phyloP scores from a whole-genome alignment of 2,888 invertebrate species.

The Drosophila maculinotata region DNA sequence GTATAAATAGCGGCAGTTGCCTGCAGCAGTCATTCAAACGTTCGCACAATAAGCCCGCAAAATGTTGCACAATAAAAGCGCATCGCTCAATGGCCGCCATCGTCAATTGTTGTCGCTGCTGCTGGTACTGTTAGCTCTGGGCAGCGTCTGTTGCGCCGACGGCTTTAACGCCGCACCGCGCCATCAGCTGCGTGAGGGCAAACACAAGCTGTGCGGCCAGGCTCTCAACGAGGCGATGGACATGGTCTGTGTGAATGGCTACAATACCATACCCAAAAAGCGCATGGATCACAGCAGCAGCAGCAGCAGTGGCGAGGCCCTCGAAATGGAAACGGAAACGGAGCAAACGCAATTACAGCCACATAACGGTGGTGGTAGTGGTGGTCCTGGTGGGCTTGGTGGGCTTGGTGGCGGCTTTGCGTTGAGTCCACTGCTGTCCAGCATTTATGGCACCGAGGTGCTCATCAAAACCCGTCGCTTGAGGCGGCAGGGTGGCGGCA shows the following conservation, averaged over 20 bases:
- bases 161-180: conserved; percentile 9
- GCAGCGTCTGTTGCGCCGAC: conserved; percentile 14
- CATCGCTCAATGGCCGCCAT: conserved; percentile 9
- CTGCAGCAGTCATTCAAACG: conserved; percentile 30
- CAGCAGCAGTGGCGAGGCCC: not conserved
- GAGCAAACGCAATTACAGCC: conserved; percentile 9
- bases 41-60: conserved; percentile 38
- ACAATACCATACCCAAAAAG: conserved; percentile 51
- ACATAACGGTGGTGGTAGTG: conserved; percentile 3
- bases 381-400: not conserved
- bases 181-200: conserved; percentile 48
- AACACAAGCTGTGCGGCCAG: conserved; percentile 71
- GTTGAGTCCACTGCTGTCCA: conserved; percentile 58
- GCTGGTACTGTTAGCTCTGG: conserved; percentile 23
- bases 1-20: conserved; percentile 62
- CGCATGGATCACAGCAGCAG: conserved; percentile 17
- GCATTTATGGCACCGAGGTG: conserved; percentile 58
- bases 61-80: conserved; percentile 57
- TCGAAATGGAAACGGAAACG: not conserved
- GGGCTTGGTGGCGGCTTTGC: too few relatives aligned
- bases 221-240: conserved; percentile 64
- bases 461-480: conserved; percentile 65
- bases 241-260: conserved; percentile 65
- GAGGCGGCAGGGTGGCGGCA: conserved; percentile 50
- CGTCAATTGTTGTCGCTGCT: conserved; percentile 19